Evolutionary conservation across 2,888 invertebrate genomes (phyloP), one percentile per base, ranked within the genome.

Genomic region (Lobophora halterata): DNA sequence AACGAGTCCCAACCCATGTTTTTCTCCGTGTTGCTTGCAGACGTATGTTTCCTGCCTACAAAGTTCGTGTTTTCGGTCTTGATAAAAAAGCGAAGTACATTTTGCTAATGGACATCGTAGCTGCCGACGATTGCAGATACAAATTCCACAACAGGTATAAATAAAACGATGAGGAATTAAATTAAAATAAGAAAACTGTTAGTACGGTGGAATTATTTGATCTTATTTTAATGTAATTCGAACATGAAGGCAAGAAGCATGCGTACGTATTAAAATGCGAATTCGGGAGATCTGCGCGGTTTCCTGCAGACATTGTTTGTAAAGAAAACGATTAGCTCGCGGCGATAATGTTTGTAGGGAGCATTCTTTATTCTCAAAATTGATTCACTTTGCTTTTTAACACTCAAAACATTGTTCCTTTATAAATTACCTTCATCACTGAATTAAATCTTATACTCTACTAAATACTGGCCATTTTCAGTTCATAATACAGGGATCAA

Each of bases 41-140:
- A 91, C 95, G 97, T 90, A 97, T 97, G 95, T 97, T 97, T 91
- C 97, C 97, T 88, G 96, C 97, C 89, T 97, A 93, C 93, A 97
- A 97, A 92, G 96, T 97, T 82, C 94, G 97, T 89, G 94, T 97
- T 77, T 94, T 95, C 89, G 97, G 97, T 82, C 92, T 97, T 89
- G 97, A 97, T 93, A 96, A 96, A 91, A 94, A 96, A 90, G 94
- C 97, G 90, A 97, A 97, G 91, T 97, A 97, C 93, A 96, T 97
- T 87, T 92, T 97, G 74, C 93, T 97, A 88, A 95, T 97, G 95
- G 97, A 97, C 93, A 96, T 97, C 90, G 96, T 97, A 76, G 96
- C 97, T 73, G 95, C 96, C 68, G 97, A 97, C 90, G 97, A 97
- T 91, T 96, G 95, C 91, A 92, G 95, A 90, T 95, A 95, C 92